Base-by-base conservation (phyloP, 2,113 vertebrate genomes). In the Globicephala melas region DNA sequence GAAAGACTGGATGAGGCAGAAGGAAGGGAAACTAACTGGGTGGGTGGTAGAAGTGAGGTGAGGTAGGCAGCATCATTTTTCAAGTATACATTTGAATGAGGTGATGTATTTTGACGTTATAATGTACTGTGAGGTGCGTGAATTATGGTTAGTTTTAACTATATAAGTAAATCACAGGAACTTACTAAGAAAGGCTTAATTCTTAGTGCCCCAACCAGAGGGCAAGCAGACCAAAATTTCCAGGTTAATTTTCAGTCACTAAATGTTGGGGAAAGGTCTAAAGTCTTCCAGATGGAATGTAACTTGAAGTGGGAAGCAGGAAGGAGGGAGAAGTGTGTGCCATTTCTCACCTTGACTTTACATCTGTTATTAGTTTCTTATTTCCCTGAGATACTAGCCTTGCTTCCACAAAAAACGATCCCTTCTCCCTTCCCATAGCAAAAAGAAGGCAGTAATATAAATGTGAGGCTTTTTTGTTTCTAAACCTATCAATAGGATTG, bases 341-440 rank as follows among this genome's bases (percentile, higher is more conserved):
- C 90, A 89, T 96, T 98, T 98, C 98, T 97, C 97, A 97, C 98
- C 97, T 98, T 96, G 96, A 97, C 97, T 98, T 95, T 97, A 97
- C 98, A 97, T 97, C 98, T 98, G 97, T 97, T 98, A 97, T 92
- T 97, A 96, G 97, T 97, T 98, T 98, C 97, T 98, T 96, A 97
- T 96, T 97, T 98, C 96, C 97, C 98, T 97, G 97, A 97, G 97
- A 97, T 95, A 95, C 95, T 96, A 97, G 98, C 96, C 98, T 97
- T 87, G 90, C 96, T 97, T 97, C 97, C 98, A 97, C 94, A 67
- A 97, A 97, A 97, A 98, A 97, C 97, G 97, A 96, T 95, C 91
- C 98, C 83, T 95, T 97, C 91, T 93, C 36, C 58, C 41, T 87
- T 92, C 87, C 70, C 31, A 20, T 93, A 81, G 96, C 95, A 95